Evolutionary conservation across 2,113 vertebrate species (phyloP), one percentile per base, ranked within the genome.

Genomic region (Microtus richardsoni): DNA sequence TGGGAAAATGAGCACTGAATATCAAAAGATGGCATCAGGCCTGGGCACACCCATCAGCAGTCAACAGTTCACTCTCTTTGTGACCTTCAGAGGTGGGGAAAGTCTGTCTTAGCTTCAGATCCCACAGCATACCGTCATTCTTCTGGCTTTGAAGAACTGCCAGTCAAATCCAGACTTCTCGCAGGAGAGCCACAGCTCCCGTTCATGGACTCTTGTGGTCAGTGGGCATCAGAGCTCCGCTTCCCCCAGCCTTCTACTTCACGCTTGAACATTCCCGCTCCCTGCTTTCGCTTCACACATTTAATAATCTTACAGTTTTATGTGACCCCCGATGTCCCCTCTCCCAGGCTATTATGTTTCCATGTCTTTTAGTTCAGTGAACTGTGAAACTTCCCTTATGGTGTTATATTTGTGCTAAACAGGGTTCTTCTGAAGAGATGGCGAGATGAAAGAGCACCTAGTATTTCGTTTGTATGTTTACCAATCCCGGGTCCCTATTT

Each of bases 371-470:
- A 66, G 33, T 62, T 89, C 39, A 52, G 33, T 0, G 24, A 11
- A 64, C 75, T 85, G 36, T 71, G 78, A 93, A 66, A 47, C 13
- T 28, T n/a, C 62, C 16, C 7, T 73, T 68, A 44, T 7, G 28
- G 39, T 58, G 47, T 93, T 74, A 60, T 10, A 17, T 30, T 86
- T 87, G 66, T 85, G 77, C 39, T 11, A 62, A 87, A 54, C 77
- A 49, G 5, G 84, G 83, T 95, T 71, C 60, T 95, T 71, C 60
- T 47, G 26, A 95, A 84, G 39, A 74, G 93, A 79, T 39, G 30
- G 73, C 8, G 17, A 85, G 83, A 92, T 44, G 64, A 73, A 74
- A 33, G 26, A 41, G 36, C n/a, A 49, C 41, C 11, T 64, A 49
- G 7, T n/a, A 13, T 88, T 88, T 41, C 3, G 5, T 77, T 78